Base-by-base conservation (phyloP, 2,888 invertebrate genomes). In the Sesia bembeciformis region DNA sequence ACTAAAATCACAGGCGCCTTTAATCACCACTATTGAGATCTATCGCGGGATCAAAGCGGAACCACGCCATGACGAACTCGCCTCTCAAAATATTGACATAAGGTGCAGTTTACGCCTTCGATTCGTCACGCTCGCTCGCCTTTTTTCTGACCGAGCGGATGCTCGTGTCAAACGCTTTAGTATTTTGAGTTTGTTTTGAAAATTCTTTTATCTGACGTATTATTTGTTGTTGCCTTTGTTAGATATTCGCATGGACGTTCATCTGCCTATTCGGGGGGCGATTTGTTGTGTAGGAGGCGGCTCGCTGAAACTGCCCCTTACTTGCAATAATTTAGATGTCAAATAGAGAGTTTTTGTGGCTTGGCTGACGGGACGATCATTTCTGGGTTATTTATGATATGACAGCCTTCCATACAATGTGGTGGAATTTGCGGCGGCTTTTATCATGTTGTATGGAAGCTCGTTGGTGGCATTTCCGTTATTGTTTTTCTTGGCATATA, bases 181-280 rank as follows among this genome's bases (percentile, higher is more conserved):
- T 88, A 88, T 87, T 86, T 87, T 85, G 88, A 89, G 87, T 89
- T 90, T 90, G 90, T 89, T 89, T 90, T 89, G 88, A 90, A 90
- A 88, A 89, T 84, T 89, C 89, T 89, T 90, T 90, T 90, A 88
- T 90, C 82, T 86, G 87, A 84, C 85, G 80, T 84, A 86, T 89
- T 80, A 77, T 81, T 89, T 80, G 83, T 75, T 83, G 81, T 83
- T 76, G 74, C 77, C 76, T 83, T 88, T 89, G 87, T 87, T 77
- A 70, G 67, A 62, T 57, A 64, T 68, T 72, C 60, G 68, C 68
- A 69, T 68, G 73, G 77, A 78, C 55, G 61, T 58, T 86, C 87
- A 86, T 87, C 85, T 86, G 86, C 78, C 76, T 76, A 68, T 67
- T 64, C 67, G 69, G 72, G 70, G 75, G 80, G 81, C 78, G 83